Base-by-base conservation (phyloP, 2,797 vertebrate species). In the Vespertilio murinus region DNA sequence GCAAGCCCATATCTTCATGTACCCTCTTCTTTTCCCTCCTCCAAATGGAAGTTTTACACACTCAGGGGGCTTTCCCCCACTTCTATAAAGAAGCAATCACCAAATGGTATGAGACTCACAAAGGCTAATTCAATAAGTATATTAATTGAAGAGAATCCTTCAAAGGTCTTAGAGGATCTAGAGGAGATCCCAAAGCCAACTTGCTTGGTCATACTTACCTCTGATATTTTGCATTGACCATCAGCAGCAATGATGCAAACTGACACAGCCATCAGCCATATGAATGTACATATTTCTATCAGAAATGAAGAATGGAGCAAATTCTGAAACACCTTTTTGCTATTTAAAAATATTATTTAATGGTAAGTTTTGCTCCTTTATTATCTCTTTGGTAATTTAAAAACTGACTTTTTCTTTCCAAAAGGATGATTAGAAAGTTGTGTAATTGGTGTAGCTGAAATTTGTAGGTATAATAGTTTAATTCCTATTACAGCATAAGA, bases 391-490 rank as follows among this genome's bases (percentile, higher is more conserved):
- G 40, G 11, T 88, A 56, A 52, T 61, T 74, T 91, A 71, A 75
- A 59, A 80, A 49, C 3, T 42, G 4, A 61, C 38, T 73, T 69
- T 28, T 30, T 61, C 30, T 28, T 30, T 28, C 0, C 56, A 42
- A 59, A 28, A 85, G 22, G n/a, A 81, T 49, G 10, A 88, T 75
- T 94, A 56, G 30, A 81, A 88, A 70, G 8, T 45, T 75, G 28
- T 71, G 88, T 80, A 92, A 83, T 77, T 91, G 90, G 69, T 82
- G 12, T 79, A 77, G 42, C n/a, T 88, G 17, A 61, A 93, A 86
- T 17, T 64, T 90, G 47, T 47, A 92, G 64, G 12, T 40, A 61
- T 79, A 78, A 78, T 90, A 30, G 78, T 45, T 20, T 12, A 74
- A 73, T 14, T 84, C 18, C 8, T 73, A 56, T 59, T 69, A 4